These are phyloP conservation scores for Labeo catla DNA, from an alignment of 2,113 vertebrate genomes.

Conservation along the genomic window DNA sequence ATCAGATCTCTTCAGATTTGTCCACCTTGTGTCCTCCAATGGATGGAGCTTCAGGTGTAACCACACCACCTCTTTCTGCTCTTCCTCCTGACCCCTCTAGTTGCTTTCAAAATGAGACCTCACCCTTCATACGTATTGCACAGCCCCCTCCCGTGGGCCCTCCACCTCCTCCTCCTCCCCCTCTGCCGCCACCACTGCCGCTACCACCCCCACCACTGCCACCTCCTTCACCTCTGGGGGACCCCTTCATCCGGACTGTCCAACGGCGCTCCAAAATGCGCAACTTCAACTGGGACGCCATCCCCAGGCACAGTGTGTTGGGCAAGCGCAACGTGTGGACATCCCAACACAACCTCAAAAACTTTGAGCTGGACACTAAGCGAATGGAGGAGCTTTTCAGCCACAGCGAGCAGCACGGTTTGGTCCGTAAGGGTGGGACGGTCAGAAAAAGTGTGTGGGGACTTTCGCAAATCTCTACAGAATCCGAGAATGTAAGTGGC, in stretches of 20 bases:
- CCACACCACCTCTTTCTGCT: slow-evolving; percentile 36
- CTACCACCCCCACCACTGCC: slow-evolving; percentile 11
- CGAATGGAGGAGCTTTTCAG: slow-evolving; percentile 84
- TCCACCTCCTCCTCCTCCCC: slow-evolving; percentile 19
- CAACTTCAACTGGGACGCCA: slow-evolving; percentile 82
- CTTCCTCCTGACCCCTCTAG: background rate
- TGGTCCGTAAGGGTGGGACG: slow-evolving; percentile 36
- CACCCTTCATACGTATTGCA: slow-evolving; percentile 29
- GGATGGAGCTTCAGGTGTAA: slow-evolving; percentile 61
- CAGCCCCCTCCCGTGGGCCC: slow-evolving; percentile 39
- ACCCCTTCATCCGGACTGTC: slow-evolving; percentile 34
- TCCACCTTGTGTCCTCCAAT: slow-evolving; percentile 50
- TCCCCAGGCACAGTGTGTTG: slow-evolving; percentile 76
- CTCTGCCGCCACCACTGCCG: slow-evolving; percentile 37
- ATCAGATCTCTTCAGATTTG: background rate
- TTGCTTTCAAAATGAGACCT: slow-evolving; percentile 23
- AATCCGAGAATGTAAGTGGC: slow-evolving; percentile 62
- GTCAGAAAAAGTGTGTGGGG: slow-evolving; percentile 59
- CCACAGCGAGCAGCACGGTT: slow-evolving; percentile 66
- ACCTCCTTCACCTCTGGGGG: slow-evolving; percentile 24
- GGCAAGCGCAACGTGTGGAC: slow-evolving; percentile 82
- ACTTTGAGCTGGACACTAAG: slow-evolving; percentile 75
- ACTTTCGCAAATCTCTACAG: slow-evolving; percentile 48
- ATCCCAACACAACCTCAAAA: slow-evolving; percentile 60
- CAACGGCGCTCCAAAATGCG: slow-evolving; percentile 74